Conservation (phyloP, 2,113 vertebrate species). For the Clarias magur region DNA sequence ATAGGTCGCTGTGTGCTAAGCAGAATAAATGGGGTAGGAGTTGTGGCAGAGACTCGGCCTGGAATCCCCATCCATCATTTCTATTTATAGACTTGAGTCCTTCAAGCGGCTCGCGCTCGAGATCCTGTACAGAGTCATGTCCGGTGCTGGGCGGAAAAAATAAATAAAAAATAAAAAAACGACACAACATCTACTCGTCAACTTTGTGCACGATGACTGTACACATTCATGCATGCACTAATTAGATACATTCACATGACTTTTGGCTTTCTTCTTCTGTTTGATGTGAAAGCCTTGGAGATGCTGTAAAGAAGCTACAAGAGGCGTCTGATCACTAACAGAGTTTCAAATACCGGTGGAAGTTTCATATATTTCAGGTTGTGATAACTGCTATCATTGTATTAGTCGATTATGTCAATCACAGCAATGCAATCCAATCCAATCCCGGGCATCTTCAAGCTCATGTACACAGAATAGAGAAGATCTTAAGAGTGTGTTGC, state of each 20-base stretch:
- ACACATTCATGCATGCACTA: background rate
- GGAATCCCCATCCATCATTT: constrained; percentile 55
- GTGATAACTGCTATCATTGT: background rate
- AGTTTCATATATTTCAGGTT: background rate
- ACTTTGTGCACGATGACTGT: background rate
- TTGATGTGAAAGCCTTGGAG: background rate
- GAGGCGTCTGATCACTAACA: background rate
- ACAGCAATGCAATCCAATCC: background rate
- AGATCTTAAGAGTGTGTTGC: no score
- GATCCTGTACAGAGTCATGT: background rate
- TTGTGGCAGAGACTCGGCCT: constrained; percentile 39
- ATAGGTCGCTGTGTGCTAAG: constrained; percentile 39
- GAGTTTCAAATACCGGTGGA: background rate
- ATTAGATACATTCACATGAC: background rate
- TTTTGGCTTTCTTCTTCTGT: background rate
- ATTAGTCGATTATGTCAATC: background rate
- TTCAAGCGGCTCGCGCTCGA: constrained; percentile 45
- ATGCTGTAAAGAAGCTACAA: background rate
- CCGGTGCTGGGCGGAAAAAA: background rate
- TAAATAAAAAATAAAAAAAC: background rate
- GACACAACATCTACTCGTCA: background rate
- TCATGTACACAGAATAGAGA: background rate
- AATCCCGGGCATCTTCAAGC: background rate
- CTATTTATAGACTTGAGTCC: constrained; percentile 56
- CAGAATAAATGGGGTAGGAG: constrained; percentile 45